Conservation (phyloP, 2,113 vertebrate species). For the Gymnarchus niloticus region DNA sequence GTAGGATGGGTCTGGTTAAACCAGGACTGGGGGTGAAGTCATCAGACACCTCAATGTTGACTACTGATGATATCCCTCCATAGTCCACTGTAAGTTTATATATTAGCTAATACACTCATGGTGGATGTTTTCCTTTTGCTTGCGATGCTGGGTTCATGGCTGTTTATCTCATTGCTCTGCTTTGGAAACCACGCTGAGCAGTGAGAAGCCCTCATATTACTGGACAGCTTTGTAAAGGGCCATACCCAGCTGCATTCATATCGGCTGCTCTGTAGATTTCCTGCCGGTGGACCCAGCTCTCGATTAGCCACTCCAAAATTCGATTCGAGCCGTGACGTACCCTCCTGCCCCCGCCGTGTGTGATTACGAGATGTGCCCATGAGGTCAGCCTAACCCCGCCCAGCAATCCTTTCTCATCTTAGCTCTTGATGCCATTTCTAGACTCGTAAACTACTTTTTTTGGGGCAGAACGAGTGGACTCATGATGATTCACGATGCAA, state of each 20-base stretch:
- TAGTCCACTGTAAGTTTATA: background rate
- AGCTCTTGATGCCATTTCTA: background rate
- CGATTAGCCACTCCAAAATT: background rate
- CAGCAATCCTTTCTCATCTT: background rate
- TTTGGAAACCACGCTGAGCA: background rate
- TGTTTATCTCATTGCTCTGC: background rate
- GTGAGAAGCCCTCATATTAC: background rate
- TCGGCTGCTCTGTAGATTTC: background rate
- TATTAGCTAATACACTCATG: background rate
- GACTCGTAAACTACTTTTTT: constrained; percentile 13
- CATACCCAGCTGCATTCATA: too few relatives aligned
- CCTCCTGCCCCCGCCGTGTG: background rate
- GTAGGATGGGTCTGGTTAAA: background rate
- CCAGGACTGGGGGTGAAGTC: background rate
- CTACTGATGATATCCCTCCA: background rate
- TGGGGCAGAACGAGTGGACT: background rate
- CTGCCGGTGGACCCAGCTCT: background rate
- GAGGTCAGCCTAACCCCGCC: background rate
- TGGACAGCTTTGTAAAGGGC: background rate
- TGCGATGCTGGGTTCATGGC: background rate
- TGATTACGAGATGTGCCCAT: background rate
- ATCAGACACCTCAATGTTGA: background rate
- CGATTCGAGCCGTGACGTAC: background rate
- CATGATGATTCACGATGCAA: constrained; percentile 6
- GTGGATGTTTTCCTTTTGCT: background rate